phyloP scores from a whole-genome alignment of 2,113 vertebrate genomes.

The Opisthocomus hoazin region DNA sequence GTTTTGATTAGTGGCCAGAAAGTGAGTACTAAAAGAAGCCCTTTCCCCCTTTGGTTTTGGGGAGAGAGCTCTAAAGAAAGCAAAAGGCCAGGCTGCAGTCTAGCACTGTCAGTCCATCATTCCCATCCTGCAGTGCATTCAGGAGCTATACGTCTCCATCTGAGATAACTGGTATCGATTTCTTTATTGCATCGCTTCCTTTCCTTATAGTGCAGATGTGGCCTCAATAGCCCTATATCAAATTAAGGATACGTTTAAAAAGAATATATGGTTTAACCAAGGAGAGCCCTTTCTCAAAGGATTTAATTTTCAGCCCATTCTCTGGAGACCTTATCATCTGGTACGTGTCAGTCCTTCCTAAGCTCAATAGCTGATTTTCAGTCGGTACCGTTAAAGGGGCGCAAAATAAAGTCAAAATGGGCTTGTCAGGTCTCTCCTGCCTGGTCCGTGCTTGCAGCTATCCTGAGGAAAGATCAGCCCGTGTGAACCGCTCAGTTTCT shows the following conservation, averaged over 20 bases:
- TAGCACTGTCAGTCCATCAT: not conserved
- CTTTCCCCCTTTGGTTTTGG: not conserved
- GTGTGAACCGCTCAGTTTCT: not conserved
- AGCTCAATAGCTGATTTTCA: not conserved
- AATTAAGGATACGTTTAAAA: conserved; percentile 42
- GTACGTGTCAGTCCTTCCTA: not conserved
- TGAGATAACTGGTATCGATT: conserved; percentile 35
- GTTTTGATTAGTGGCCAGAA: not conserved
- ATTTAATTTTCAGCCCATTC: conserved; percentile 12
- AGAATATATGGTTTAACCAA: conserved; percentile 13
- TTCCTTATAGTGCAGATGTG: conserved; percentile 29
- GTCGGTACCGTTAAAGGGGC: not conserved
- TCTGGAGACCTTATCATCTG: not conserved
- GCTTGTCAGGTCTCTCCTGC: not conserved
- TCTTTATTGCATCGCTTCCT: conserved; percentile 40
- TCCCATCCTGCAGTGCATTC: not conserved
- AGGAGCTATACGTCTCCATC: conserved; percentile 19
- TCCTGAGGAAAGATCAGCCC: not conserved
- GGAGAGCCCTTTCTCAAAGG: not conserved
- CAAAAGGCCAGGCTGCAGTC: not conserved
- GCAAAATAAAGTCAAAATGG: conserved; percentile 10
- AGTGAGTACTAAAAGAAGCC: not conserved
- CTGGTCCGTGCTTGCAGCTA: not conserved
- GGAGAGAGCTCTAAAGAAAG: not conserved
- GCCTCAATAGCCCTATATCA: conserved; percentile 33